Evolutionary conservation across 2,888 invertebrate genomes (phyloP), one percentile per base, ranked within the genome.

Genomic region (Apocheima hispidaria): DNA sequence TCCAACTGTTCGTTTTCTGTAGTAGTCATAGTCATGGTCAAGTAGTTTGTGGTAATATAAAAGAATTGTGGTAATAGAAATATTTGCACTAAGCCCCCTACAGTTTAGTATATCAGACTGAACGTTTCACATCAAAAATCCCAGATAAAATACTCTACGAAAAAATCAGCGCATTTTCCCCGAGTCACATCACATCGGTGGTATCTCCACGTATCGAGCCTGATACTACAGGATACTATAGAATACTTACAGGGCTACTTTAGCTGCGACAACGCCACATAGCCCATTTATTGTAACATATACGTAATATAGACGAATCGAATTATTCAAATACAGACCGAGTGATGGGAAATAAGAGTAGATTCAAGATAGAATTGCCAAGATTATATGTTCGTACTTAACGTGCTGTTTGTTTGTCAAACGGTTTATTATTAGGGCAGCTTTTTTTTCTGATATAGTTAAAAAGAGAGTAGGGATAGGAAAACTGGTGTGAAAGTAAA

Each of bases 271-370:
- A 56, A 58, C 55, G 51, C 41, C 30, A 40, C 50, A 57, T 52
- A 64, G 57, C 56, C 63, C 67, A 70, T 70, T 70, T 72, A 72
- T 66, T 64, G 66, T 71, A 66, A 66, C 70, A 70, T 69, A 66
- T 67, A 68, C 51, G 41, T 51, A 51, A 28, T 40, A 40, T 40
- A 69, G 64, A 58, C 65, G 68, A 69, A 73, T 71, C 56, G 62
- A 66, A 72, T 72, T 72, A 71, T 72, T 69, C 66, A 72, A 73
- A 73, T 72, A 63, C 54, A 64, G 46, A 66, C 56, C 46, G 60
- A 51, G 60, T 55, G 63, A 61, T 41, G 56, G 46, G 65, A 64
- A 56, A 62, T 28, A 38, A 14, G 38, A 38, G 20, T 16, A 4
- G 14, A 14, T 16, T 18, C 20, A n/a, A 40, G 26, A 6, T 16